phyloP scores from a whole-genome alignment of 2,888 invertebrate genomes.

The Julus scanicus region DNA sequence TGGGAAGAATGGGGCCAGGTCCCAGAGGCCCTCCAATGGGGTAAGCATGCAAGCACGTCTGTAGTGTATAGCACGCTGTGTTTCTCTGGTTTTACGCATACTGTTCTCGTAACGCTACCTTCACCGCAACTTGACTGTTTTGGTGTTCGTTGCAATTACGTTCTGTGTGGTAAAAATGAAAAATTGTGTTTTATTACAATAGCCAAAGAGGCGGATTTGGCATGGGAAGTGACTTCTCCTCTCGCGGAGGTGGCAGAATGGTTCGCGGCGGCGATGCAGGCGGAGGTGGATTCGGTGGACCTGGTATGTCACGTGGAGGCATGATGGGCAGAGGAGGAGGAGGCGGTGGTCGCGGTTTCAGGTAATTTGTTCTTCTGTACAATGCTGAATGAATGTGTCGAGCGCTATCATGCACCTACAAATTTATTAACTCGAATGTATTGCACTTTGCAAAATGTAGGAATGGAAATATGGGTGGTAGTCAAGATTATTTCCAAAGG shows the following conservation, averaged over 20 bases:
- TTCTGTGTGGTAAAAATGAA: neutral
- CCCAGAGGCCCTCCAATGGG: conserved; percentile 56
- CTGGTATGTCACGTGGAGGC: conserved; percentile 63
- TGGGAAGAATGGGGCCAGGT: conserved; percentile 53
- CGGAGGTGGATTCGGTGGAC: conserved; percentile 61
- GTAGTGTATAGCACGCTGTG: neutral
- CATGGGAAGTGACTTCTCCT: conserved; percentile 53
- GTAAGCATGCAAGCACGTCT: conserved; percentile 41
- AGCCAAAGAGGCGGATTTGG: conserved; percentile 47
- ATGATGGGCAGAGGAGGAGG: conserved; percentile 62
- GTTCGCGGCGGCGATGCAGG: conserved; percentile 60
- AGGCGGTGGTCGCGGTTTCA: conserved; percentile 61
- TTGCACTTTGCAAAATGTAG: conserved; percentile 55
- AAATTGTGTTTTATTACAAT: neutral
- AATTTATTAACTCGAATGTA: conserved; percentile 52
- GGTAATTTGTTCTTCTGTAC: conserved; percentile 54
- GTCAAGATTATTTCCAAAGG: conserved; percentile 62
- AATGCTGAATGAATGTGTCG: neutral
- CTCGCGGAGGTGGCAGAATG: conserved; percentile 53
- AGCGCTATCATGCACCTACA: conserved; percentile 59
- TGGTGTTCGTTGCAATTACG: neutral
- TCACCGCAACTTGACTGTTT: neutral
- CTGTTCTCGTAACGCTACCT: neutral
- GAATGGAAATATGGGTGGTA: conserved; percentile 61
- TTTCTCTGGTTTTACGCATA: neutral